Evolutionary conservation across 1,140 invertebrate species (phyloP).

Genomic region (Formica selysi): DNA sequence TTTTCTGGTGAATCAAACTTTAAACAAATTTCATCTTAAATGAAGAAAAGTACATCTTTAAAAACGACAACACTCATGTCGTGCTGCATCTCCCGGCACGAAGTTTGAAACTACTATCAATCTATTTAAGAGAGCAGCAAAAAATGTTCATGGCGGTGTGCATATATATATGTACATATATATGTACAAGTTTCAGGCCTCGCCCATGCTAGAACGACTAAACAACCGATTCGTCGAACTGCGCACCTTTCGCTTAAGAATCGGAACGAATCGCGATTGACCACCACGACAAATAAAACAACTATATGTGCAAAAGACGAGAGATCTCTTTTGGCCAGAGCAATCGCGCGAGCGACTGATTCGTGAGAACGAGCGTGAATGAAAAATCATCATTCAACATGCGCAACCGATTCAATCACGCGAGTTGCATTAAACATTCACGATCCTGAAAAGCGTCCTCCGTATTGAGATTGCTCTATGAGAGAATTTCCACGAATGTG

Average conservation of each 20-base stretch:
- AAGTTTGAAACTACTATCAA: conserved; percentile 53
- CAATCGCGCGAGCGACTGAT: conserved; percentile 30
- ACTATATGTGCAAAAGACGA: conserved; percentile 41
- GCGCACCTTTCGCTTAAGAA: conserved; percentile 68
- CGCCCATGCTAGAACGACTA: conserved; percentile 66
- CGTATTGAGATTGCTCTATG: conserved; percentile 40
- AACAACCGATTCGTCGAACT: conserved; percentile 70
- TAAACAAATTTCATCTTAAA: neutral
- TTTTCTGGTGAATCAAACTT: neutral
- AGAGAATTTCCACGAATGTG: conserved; percentile 57
- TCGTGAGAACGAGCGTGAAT: conserved; percentile 73
- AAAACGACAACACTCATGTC: conserved; percentile 31
- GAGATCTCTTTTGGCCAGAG: conserved; percentile 15
- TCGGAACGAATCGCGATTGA: conserved; percentile 66
- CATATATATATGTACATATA: conserved; percentile 10
- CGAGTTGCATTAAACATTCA: conserved; percentile 75
- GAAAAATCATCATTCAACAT: conserved; percentile 74
- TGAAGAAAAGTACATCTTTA: neutral
- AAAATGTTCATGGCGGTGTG: conserved; percentile 32
- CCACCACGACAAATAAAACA: conserved; percentile 70
- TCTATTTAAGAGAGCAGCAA: conserved; percentile 33
- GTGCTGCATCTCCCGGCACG: neutral
- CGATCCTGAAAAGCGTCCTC: conserved; percentile 48
- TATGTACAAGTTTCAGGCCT: conserved; percentile 58
- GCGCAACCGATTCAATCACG: conserved; percentile 57